Percentiles rank a stretch among this genome's conserved stretches.
phyloP scores from a whole-genome alignment of 1,140 invertebrate species.

The Hyphantria cunea region DNA sequence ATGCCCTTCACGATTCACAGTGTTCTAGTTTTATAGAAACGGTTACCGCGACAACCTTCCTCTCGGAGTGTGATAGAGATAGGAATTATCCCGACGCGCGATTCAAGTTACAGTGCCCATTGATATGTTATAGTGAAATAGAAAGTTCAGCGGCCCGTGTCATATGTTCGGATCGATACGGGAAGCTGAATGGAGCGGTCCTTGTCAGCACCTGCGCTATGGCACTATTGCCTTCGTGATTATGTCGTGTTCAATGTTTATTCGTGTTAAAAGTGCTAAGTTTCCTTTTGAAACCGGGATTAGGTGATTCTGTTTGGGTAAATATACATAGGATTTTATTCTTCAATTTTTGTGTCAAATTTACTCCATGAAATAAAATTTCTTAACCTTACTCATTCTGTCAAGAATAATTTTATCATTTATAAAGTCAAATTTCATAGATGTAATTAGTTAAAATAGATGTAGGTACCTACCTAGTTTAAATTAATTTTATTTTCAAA shows the following conservation, averaged over 20 bases:
- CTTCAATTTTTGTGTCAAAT: too few relatives aligned
- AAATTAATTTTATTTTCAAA: too few relatives aligned
- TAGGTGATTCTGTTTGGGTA: slow-evolving; percentile 5
- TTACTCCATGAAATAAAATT: too few relatives aligned
- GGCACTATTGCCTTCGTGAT: neutral
- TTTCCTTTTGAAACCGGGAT: neutral
- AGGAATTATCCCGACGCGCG: slow-evolving; percentile 20
- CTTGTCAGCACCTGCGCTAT: slow-evolving; percentile 32
- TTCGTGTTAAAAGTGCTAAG: slow-evolving; percentile 11
- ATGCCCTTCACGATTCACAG: slow-evolving; percentile 35
- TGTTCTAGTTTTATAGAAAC: slow-evolving; percentile 19
- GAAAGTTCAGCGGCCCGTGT: slow-evolving; percentile 62
- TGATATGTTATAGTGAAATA: slow-evolving; percentile 56
- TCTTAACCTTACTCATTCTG: too few relatives aligned
- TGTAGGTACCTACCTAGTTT: too few relatives aligned
- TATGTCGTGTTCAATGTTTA: slow-evolving; percentile 4
- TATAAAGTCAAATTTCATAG: too few relatives aligned
- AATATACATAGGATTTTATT: neutral
- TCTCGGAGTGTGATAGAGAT: neutral
- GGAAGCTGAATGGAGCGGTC: slow-evolving; percentile 53
- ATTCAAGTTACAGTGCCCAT: slow-evolving; percentile 40
- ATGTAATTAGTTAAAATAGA: too few relatives aligned
- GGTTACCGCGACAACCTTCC: slow-evolving; percentile 1
- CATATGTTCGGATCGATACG: slow-evolving; percentile 61
- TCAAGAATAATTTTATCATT: too few relatives aligned